Evolutionary conservation across 2,888 invertebrate species (phyloP), one percentile per base, ranked within the genome.

Genomic region (Colostygia pectinataria): DNA sequence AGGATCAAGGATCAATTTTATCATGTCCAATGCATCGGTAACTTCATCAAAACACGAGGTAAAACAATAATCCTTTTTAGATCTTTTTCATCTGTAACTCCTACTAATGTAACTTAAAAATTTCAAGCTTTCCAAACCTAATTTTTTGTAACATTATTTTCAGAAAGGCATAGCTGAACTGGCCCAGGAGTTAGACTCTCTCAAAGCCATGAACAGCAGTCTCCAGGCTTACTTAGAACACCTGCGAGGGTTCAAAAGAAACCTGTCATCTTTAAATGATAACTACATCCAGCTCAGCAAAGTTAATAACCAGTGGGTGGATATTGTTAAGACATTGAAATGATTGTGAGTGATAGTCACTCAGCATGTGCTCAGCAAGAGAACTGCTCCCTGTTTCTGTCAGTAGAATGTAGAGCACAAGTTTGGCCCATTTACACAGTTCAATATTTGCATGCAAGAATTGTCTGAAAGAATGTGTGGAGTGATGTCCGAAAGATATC

Each of bases 241-340:
- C 44, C 52, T 90, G 0, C 59, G 68, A 10, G 40, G 43, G 0
- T 81, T 83, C 25, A 82, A 77, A 44, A 76, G 68, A 8, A 80
- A 78, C 33, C 42, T 90, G 1, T 33, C 57, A 0, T 50, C 60
- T 1, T 65, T 85, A 37, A 74, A 81, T 5, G 62, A 68, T 0
- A 90, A 86, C 40, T 79, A 67, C 9, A 67, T 67, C 9, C 68
- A 83, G 10, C 62, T 91, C 0, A 63, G 51, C 0, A 80, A 82
- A 63, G 74, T 85, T 0, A 89, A 90, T 28, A 53, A 55, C 0
- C 70, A 86, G 31, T 88, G 86, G 89, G 43, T 77, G 1, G 69
- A 78, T 1, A 56, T 50, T 0, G 38, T 80, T 12, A 70, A 63
- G 42, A 67, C 51, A 38, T 64, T 34, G 10, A 64, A 60, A 44